These are phyloP conservation scores for Mimachlamys varia DNA, from an alignment of 2,888 invertebrate genomes.

Conservation along the genomic window DNA sequence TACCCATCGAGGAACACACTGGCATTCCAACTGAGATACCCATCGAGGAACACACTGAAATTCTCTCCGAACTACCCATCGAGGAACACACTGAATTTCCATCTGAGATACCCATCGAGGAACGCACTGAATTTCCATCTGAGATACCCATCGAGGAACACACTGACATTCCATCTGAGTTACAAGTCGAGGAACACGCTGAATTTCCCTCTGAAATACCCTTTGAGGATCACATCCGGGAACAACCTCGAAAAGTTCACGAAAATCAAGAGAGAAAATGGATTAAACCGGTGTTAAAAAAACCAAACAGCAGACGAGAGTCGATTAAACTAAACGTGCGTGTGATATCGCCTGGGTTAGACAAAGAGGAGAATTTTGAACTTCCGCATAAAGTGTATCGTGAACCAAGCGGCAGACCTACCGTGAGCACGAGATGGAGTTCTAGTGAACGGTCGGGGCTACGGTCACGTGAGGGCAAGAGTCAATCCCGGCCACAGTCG, in stretches of 20 bases:
- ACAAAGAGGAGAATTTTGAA: neutral
- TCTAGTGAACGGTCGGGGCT: neutral
- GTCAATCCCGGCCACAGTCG: neutral
- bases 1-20: neutral
- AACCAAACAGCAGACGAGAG: constrained; percentile 36
- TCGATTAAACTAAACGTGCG: constrained; percentile 48
- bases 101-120: neutral
- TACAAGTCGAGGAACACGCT: neutral
- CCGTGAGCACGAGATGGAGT: neutral
- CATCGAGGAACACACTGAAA: neutral
- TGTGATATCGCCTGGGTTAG: constrained; percentile 41
- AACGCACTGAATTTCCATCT: neutral
- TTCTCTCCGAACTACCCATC: neutral
- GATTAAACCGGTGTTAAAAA: neutral
- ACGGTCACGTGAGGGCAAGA: constrained; percentile 17
- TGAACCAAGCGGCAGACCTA: neutral
- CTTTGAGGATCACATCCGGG: neutral
- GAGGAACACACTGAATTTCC: neutral
- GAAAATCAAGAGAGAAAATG: neutral
- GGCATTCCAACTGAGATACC: neutral
- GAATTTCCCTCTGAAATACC: neutral
- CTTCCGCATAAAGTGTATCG: constrained; percentile 5
- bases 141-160: neutral
- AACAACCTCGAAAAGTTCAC: neutral
- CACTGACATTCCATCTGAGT: neutral